Base-by-base conservation (phyloP, 1,140 invertebrate genomes). In the Acromyrmex echinatior region DNA sequence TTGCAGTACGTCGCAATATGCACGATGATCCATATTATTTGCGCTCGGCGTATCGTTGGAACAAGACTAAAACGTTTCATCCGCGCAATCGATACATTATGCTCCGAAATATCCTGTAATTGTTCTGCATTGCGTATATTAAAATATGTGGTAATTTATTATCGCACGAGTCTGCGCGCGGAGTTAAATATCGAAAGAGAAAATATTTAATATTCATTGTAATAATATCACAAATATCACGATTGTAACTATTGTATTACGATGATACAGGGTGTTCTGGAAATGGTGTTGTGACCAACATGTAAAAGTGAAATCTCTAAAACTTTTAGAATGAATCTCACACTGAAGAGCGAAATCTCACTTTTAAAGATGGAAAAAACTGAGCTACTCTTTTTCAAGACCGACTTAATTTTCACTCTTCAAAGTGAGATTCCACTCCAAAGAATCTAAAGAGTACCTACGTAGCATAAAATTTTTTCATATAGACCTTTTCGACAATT, bases 1-100 rank as follows among this genome's bases (percentile, higher is more conserved):
- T 12, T 21, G 51, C 5, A 45, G 51, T n/a, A 39, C 63, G 25
- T 39, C 53, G 45, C 25, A 31, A 60, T 51, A 0, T 58, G 35
- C 3, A 49, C 31, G 25, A 28, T 28, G 39, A 51, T 84, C 70
- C 28, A 58, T 84, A 76, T 82, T 84, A 62, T 62, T 73, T 16
- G 51, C 18, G 49, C 62, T 68, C 18, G n/a, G 39, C 18, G 71
- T n/a, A 76, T 76, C 12, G 28, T n/a, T 60, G n/a, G 28, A 3
- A 28, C 35, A 35, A 18, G 35, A n/a, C 21, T 49, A 78, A 63
- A 16, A 28, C 35, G 25, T 21, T 58, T 12, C 9, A 39, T n/a
- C 65, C n/a, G 9, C 21, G 49, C 25, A n/a, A 56, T 31, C 25
- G 28, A 9, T 7, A 18, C 4, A 45, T 14, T 21, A 70, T 16